Evolutionary conservation across 2,113 vertebrate species (phyloP).

Genomic region (Ailurus styani): DNA sequence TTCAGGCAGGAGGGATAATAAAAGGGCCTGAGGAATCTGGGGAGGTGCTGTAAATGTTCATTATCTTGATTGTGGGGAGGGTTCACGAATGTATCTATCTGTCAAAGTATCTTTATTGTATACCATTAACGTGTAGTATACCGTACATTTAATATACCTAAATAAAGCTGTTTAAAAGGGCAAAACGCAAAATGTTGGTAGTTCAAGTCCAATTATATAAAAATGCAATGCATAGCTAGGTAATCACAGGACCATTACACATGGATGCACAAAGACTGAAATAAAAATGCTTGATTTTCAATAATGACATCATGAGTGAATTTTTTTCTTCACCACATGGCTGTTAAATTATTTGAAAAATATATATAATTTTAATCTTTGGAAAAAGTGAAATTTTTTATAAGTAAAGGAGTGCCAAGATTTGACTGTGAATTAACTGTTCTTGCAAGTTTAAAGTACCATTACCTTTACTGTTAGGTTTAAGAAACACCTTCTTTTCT

Average conservation of each 20-base stretch:
- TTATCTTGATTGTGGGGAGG: background rate
- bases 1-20: background rate
- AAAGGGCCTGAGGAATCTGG: background rate
- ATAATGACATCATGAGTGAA: background rate
- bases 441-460: background rate
- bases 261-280: background rate
- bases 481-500: background rate
- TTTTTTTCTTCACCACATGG: background rate
- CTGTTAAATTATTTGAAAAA: background rate
- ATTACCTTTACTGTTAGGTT: background rate
- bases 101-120: background rate
- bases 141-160: background rate
- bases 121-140: background rate
- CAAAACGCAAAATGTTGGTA: background rate
- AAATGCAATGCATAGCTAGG: background rate
- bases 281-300: background rate
- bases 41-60: background rate
- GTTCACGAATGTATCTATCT: background rate
- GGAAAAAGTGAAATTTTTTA: background rate
- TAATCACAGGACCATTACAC: background rate
- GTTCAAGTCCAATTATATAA: constrained; percentile 2
- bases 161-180: background rate
- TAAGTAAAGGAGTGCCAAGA: background rate
- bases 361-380: background rate
- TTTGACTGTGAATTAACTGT: background rate